Base-by-base conservation (phyloP, 1,140 invertebrate genomes). In the Drosophila navojoa region DNA sequence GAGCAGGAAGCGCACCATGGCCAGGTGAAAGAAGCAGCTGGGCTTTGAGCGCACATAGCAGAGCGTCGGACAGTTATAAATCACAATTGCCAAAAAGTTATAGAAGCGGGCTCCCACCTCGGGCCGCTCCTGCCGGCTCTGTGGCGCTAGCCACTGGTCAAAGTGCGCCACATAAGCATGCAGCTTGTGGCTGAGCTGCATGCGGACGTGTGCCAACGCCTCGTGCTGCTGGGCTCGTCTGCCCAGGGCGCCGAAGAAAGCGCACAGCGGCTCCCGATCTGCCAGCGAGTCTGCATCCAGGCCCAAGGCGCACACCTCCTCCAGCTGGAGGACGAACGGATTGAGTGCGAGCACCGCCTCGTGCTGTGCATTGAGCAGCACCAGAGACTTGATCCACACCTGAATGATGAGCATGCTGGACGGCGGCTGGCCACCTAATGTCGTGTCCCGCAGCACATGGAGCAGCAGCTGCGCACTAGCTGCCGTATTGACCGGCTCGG, bases 41-140 rank as follows among this genome's bases (percentile, higher is more conserved):
- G 81, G 85, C 68, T 92, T 92, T 9, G 90, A 79, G 32, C 91
- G 77, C 2, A 87, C 80, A 47, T 92, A 92, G 3, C 90, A 76
- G 2, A 92, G 61, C 5, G 63, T 69, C 5, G 85, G 64, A 10
- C 91, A 92, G 58, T 92, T 91, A 35, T 91, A 92, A 13, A 92
- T 90, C 32, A 92, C 91, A 22, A 92, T 91, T 5, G 91, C 91
- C 16, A 92, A 55, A 19, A 92, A 92, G 40, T 89, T 92, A 52
- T 78, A 92, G 64, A 91, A 91, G 2, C 91, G 85, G 55, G 87
- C 44, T 0, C 62, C 61, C 22, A 91, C 35, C 29, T 92, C 91
- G 0, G 82, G 45, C 2, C 57, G 64, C 7, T 52, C 49, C 6
- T 5, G 42, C 32, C 16, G 25, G 5, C 19, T 45, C n/a, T 15